Evolutionary conservation across 2,888 invertebrate species (phyloP), one percentile per base, ranked within the genome.

Genomic region (Hymenopus coronatus): DNA sequence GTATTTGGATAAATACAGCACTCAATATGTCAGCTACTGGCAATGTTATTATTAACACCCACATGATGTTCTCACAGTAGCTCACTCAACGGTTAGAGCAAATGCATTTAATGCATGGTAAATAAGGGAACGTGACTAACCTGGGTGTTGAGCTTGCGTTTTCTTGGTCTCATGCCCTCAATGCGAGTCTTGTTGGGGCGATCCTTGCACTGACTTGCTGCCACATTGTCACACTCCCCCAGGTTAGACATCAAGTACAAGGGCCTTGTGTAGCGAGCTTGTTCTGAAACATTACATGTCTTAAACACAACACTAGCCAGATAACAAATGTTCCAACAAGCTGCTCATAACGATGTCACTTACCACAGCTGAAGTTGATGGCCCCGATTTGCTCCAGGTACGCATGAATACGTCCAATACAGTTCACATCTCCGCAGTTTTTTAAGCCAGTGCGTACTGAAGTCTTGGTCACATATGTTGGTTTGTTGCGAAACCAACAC

Each of bases 291-390:
- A 28, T 15, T 40, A n/a, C 28, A 46, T 84, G 30, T 15, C 27
- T 85, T 27, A 25, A 28, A n/a, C 83, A 2, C 12, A 83, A 30
- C 0, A n/a, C n/a, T n/a, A n/a, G n/a, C n/a, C n/a, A n/a, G 0
- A 83, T 12, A n/a, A 87, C 82, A 25, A 25, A 20, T n/a, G 87
- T 70, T 87, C 25, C 27, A 91, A 90, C 90, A 90, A 83, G n/a
- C 9, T 9, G n/a, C n/a, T n/a, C n/a, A 20, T 40, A 83, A 83
- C 28, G 20, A 28, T 1, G 28, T 82, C 14, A 92, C 93, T 93
- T 92, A 94, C 95, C 94, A 92, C 95, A 95, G 25, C 94, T 94
- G 93, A 95, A 95, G 93, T 96, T 96, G 90, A 96, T 95, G 28
- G 94, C 95, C 27, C 95, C 96, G 90, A 94, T 94, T 92, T 95